These are phyloP conservation scores for Brachionus manjavacas DNA, from an alignment of 1,140 invertebrate species.

Conservation along the genomic window DNA sequence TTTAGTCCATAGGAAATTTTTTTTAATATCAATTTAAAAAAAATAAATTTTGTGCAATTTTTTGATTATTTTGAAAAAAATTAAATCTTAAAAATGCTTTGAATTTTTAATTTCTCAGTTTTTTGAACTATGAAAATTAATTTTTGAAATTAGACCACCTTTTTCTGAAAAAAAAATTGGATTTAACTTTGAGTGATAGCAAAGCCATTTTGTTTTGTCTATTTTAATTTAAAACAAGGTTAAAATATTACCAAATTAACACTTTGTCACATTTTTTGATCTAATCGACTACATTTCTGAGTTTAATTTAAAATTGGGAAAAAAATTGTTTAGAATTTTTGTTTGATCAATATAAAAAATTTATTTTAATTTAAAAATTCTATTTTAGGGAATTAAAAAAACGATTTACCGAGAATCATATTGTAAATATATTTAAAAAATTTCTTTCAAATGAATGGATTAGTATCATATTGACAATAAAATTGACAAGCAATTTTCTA, in stretches of 20 bases:
- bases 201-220: neutral
- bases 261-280: too few relatives aligned
- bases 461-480: neutral
- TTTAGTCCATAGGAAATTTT: neutral
- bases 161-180: neutral
- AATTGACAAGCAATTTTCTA: neutral
- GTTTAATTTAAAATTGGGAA: too few relatives aligned
- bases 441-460: neutral
- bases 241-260: too few relatives aligned
- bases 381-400: neutral
- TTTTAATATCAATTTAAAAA: neutral
- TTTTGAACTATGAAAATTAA: too few relatives aligned
- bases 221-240: neutral
- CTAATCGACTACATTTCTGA: too few relatives aligned
- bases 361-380: too few relatives aligned
- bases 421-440: neutral
- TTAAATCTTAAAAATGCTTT: neutral
- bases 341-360: too few relatives aligned
- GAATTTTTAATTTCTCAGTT: too few relatives aligned
- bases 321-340: too few relatives aligned
- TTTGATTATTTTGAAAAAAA: neutral
- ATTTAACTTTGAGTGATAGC: neutral
- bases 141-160: neutral
- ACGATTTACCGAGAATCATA: neutral
- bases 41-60: neutral